These are phyloP conservation scores for Mythimna lalbum DNA, from an alignment of 2,888 invertebrate species.

Conservation along the genomic window DNA sequence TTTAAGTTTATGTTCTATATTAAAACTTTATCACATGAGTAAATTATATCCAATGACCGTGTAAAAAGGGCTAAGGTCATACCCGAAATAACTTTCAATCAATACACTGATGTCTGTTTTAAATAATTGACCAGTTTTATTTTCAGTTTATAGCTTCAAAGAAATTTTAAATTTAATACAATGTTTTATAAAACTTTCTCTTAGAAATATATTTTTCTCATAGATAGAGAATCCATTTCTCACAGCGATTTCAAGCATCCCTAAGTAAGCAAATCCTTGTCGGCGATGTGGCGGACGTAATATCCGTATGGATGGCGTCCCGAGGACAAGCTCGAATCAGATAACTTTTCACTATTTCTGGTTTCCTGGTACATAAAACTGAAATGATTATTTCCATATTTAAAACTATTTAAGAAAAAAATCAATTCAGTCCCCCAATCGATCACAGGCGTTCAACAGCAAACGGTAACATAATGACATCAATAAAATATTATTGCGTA, in stretches of 20 bases:
- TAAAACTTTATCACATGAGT: not conserved
- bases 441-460: constrained; percentile 20
- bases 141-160: not conserved
- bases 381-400: too few relatives aligned
- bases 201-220: not conserved
- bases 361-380: constrained; percentile 5
- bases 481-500: constrained; percentile 57
- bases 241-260: constrained; percentile 21
- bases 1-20: not conserved
- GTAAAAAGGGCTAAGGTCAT: constrained; percentile 10
- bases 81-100: constrained; percentile 15
- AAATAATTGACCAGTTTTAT: not conserved
- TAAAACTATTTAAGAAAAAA: not conserved
- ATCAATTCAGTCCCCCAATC: constrained; percentile 17
- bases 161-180: not conserved
- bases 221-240: constrained; percentile 27
- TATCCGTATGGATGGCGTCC: constrained; percentile 20
- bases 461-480: constrained; percentile 34
- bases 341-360: constrained; percentile 29
- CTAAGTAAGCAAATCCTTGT: constrained; percentile 33
- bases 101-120: constrained; percentile 1
- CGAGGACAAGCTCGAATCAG: constrained; percentile 8
- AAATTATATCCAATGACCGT: not conserved
- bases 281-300: constrained; percentile 32
- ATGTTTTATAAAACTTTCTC: constrained; percentile 5